Evolutionary conservation across 2,888 invertebrate genomes (phyloP).

Genomic region (Mongoloraphidia duomilia): DNA sequence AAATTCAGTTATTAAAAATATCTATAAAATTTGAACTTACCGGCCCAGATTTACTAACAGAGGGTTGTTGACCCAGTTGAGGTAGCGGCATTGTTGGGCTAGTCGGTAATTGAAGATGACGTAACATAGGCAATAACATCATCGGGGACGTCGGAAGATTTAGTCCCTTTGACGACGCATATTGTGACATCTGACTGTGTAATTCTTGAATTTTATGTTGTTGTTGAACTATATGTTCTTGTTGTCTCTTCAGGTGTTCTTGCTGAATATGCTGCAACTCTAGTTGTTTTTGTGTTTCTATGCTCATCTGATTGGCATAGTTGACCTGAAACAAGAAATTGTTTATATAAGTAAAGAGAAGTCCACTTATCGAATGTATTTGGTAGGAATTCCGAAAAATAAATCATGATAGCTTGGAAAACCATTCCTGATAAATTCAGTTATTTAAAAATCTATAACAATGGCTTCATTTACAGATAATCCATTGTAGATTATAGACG

Average conservation of each 20-base stretch:
- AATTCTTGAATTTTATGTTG: conserved; percentile 44
- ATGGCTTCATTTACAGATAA: too few species aligned
- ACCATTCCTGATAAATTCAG: too few species aligned
- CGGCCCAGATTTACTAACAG: conserved; percentile 2
- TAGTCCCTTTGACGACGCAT: conserved; percentile 28
- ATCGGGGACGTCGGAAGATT: conserved; percentile 44
- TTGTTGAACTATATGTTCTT: conserved; percentile 40
- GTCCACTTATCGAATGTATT: background rate
- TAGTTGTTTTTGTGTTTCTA: conserved; percentile 47
- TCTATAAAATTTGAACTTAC: background rate
- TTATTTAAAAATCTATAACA: too few species aligned
- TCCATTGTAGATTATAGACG: too few species aligned
- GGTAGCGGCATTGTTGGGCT: conserved; percentile 24
- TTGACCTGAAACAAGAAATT: conserved; percentile 1
- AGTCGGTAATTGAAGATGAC: conserved; percentile 35
- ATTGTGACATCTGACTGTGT: conserved; percentile 42
- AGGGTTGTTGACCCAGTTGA: conserved; percentile 16
- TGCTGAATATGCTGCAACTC: conserved; percentile 57
- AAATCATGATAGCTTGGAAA: too few species aligned
- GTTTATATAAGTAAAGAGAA: background rate
- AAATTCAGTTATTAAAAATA: background rate
- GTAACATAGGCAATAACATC: conserved; percentile 56
- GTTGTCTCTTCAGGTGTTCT: conserved; percentile 45
- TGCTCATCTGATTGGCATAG: conserved; percentile 29
- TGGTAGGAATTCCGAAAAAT: too few species aligned